phyloP scores from a whole-genome alignment of 2,888 invertebrate genomes.

The Sthenelais limicola region DNA sequence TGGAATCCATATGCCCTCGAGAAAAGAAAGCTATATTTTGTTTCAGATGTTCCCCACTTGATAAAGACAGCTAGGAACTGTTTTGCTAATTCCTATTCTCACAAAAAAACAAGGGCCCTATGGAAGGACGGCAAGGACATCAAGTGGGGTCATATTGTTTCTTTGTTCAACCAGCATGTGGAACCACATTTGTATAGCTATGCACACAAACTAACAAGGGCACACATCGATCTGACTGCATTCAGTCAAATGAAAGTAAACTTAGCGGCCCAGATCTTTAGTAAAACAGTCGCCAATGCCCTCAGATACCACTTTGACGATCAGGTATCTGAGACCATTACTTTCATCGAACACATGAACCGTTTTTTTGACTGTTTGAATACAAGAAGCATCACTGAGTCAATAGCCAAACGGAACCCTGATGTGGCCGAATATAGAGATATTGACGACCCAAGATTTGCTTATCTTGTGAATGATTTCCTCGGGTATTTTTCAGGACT shows the following conservation, averaged over 20 bases:
- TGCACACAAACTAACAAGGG: slow-evolving; percentile 1
- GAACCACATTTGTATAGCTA: neutral
- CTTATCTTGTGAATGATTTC: slow-evolving; percentile 35
- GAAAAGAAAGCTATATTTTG: slow-evolving; percentile 3
- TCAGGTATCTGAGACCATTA: slow-evolving; percentile 40
- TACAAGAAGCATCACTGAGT: slow-evolving; percentile 41
- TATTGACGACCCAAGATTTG: neutral
- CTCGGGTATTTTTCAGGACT: slow-evolving; percentile 44
- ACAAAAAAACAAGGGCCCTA: slow-evolving; percentile 4
- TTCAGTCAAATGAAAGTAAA: slow-evolving; percentile 26
- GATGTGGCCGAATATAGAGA: slow-evolving; percentile 30
- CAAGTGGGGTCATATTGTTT: slow-evolving; percentile 17
- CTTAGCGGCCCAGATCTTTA: slow-evolving; percentile 37
- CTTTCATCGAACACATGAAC: slow-evolving; percentile 47
- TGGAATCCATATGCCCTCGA: neutral
- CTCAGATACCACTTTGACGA: neutral
- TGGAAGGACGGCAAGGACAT: slow-evolving; percentile 30
- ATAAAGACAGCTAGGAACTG: slow-evolving; percentile 22
- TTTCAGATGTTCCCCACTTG: slow-evolving; percentile 33
- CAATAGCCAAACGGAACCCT: slow-evolving; percentile 40
- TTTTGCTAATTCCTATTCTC: neutral
- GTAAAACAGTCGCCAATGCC: slow-evolving; percentile 32
- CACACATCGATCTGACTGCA: slow-evolving; percentile 14
- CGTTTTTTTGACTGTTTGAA: slow-evolving; percentile 50
- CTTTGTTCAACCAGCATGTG: neutral